Evolutionary conservation across 2,113 vertebrate genomes (phyloP).

Genomic region (Erythrocercus mccallii): DNA sequence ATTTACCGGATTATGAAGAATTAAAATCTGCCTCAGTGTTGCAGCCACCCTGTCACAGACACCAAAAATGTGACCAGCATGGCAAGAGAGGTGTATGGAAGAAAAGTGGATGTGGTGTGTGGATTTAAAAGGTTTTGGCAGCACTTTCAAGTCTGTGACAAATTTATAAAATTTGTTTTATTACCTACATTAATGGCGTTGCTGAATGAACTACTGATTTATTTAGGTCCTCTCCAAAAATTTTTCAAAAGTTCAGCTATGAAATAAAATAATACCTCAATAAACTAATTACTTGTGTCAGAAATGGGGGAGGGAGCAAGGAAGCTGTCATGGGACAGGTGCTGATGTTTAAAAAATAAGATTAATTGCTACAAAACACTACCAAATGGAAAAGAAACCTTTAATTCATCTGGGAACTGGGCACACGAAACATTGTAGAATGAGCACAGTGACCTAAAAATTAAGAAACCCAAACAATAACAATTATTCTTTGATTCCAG

Average conservation of each 20-base stretch:
- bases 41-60: background rate
- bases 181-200: conserved; percentile 1
- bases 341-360: conserved; percentile 36
- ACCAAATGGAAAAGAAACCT: conserved; percentile 12
- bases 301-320: background rate
- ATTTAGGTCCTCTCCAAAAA: background rate
- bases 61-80: background rate
- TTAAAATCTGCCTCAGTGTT: background rate
- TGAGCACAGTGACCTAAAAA: background rate
- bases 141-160: background rate
- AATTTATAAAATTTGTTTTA: conserved; percentile 43
- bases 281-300: conserved; percentile 27
- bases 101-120: background rate
- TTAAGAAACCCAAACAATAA: background rate
- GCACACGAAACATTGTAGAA: background rate
- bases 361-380: conserved; percentile 6
- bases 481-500: background rate
- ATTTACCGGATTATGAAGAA: background rate
- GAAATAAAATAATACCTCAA: conserved; percentile 29
- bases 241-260: conserved; percentile 15
- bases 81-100: background rate
- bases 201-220: conserved; percentile 30
- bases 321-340: background rate
- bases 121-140: conserved; percentile 13
- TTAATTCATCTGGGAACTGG: background rate